Evolutionary conservation across 2,888 invertebrate genomes (phyloP), one percentile per base, ranked within the genome.

Genomic region (Drosophila pegasa): DNA sequence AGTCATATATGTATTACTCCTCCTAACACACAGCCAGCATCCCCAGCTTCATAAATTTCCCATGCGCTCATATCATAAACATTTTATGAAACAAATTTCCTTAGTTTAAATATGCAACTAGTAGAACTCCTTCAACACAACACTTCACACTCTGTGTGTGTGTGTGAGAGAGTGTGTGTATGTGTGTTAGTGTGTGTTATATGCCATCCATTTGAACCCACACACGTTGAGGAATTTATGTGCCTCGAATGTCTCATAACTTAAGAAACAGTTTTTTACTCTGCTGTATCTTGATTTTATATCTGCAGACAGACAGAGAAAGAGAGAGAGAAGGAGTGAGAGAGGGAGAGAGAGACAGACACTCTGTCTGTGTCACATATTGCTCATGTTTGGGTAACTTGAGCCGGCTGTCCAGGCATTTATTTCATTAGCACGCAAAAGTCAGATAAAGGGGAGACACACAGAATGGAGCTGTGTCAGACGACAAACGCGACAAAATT

Each of bases 391-490:
- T 60, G 72, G 71, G 81, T 88, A 86, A 86, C 85, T 84, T 88
- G 89, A 86, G 87, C 77, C 57, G 64, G 66, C 57, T 61, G 81
- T 77, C 87, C 76, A 84, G 87, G 73, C 88, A 88, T 85, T 88
- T 87, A 79, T 86, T 88, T 87, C 87, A 86, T 88, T 88, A 88
- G 78, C 88, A 80, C 80, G 78, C 78, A 55, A 75, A 67, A 56
- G 63, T 37, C 63, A 56, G 62, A 52, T 54, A 40, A 69, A 48
- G 48, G 72, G 65, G 25, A 61, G 65, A 51, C 45, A 51, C 33
- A 37, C 31, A 33, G 14, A 3, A 40, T 20, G 55, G 25, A n/a
- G 18, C 16, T 27, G 25, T 22, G 55, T 16, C 48, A 64, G 56
- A 73, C 57, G 48, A 54, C 75, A 75, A 58, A 68, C 71, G 45